phyloP scores from a whole-genome alignment of 2,113 vertebrate genomes.

The Stomatorhinus ivindoensis region DNA sequence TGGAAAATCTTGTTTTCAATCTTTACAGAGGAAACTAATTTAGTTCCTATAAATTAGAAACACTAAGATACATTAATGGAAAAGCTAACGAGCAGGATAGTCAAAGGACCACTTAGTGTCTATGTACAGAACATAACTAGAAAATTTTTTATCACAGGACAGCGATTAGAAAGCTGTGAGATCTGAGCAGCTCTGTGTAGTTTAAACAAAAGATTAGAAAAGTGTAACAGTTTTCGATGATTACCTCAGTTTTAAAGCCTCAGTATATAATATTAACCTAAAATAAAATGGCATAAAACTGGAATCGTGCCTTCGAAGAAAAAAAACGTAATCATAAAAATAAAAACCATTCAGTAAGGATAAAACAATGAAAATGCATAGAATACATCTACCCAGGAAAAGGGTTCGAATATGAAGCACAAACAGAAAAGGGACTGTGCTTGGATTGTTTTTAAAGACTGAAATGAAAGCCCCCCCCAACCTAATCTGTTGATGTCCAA shows the following conservation, averaged over 20 bases:
- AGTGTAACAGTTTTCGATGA: constrained; percentile 8
- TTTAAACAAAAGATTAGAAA: constrained; percentile 8
- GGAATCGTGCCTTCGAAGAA: not conserved
- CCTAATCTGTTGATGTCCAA: not conserved
- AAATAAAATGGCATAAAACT: not conserved
- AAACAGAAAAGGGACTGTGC: constrained; percentile 24
- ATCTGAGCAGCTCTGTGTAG: constrained; percentile 3
- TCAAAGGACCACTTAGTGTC: constrained; percentile 14
- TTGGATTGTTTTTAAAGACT: constrained; percentile 26
- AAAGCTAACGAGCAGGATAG: constrained; percentile 4
- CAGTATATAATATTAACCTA: not conserved
- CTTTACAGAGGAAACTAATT: not conserved
- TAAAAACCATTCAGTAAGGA: constrained; percentile 23
- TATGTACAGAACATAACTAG: constrained; percentile 16
- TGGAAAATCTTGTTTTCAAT: not conserved
- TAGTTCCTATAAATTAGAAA: constrained; percentile 50
- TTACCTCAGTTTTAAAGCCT: constrained; percentile 13
- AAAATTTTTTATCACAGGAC: not conserved
- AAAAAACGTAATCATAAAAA: constrained; percentile 18
- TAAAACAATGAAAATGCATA: constrained; percentile 62
- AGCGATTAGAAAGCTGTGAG: not conserved
- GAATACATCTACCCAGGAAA: constrained; percentile 55
- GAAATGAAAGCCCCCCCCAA: not conserved
- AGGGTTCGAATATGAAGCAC: constrained; percentile 29
- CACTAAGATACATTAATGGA: constrained; percentile 34